Conservation (phyloP, 1,140 invertebrate species). For the Nephotettix cincticeps region DNA sequence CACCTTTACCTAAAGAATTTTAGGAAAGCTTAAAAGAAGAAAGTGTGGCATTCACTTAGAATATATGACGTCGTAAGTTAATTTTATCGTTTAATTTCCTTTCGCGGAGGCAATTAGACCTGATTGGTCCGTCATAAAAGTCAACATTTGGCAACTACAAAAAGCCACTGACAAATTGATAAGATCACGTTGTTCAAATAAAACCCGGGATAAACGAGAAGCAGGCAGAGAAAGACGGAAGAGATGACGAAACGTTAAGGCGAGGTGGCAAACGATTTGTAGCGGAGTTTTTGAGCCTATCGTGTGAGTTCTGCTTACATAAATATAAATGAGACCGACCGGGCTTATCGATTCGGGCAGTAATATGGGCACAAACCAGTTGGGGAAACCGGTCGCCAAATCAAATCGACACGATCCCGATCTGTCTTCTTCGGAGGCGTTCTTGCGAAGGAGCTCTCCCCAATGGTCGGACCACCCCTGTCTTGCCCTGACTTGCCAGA, state of each 20-base stretch:
- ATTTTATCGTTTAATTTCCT: no score
- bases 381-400: neutral
- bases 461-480: no score
- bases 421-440: constrained; percentile 8
- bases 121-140: no score
- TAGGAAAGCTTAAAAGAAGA: no score
- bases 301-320: constrained; percentile 9
- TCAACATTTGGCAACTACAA: no score
- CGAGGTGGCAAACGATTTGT: constrained; percentile 1
- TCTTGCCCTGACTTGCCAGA: no score
- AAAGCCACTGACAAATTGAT: no score
- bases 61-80: no score
- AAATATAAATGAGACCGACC: neutral
- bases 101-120: no score
- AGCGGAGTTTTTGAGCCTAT: neutral
- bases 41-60: no score
- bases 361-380: neutral
- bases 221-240: neutral
- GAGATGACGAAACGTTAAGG: neutral
- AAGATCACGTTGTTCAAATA: no score
- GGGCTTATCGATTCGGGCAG: neutral
- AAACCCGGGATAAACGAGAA: neutral
- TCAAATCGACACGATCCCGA: neutral
- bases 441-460: neutral
- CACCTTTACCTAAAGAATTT: no score